Conservation (phyloP, 2,113 vertebrate species). For the Misgurnus anguillicaudatus region DNA sequence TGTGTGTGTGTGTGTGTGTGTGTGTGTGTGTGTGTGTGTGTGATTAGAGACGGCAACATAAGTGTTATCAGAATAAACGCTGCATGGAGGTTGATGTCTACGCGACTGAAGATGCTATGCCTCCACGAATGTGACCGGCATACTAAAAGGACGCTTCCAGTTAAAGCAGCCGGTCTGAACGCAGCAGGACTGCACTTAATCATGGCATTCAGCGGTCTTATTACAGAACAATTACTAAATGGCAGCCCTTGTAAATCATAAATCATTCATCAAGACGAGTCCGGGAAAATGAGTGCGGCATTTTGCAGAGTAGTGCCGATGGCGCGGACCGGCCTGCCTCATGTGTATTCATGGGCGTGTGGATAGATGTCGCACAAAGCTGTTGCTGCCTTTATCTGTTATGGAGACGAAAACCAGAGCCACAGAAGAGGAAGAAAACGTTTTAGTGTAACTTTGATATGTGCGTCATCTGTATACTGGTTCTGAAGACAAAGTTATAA, state of each 20-base stretch:
- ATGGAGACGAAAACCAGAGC: background rate
- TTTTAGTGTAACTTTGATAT: background rate
- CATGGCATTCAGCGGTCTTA: conserved; percentile 70
- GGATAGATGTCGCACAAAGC: conserved; percentile 10
- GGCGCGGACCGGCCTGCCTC: conserved; percentile 30
- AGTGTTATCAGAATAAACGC: conserved; percentile 30
- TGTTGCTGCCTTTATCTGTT: conserved; percentile 23
- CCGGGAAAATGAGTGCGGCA: conserved; percentile 46
- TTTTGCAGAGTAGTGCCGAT: conserved; percentile 41
- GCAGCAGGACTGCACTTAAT: conserved; percentile 68
- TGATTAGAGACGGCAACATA: conserved; percentile 14
- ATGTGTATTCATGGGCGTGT: conserved; percentile 51
- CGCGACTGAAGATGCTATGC: conserved; percentile 27
- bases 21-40: background rate
- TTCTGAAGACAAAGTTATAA: background rate
- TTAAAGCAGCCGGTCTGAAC: conserved; percentile 68
- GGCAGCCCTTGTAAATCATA: conserved; percentile 73
- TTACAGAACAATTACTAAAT: conserved; percentile 76
- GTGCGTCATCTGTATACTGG: background rate
- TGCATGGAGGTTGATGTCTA: conserved; percentile 41
- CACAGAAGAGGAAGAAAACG: background rate
- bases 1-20: background rate
- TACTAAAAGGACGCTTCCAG: conserved; percentile 69
- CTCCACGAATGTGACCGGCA: conserved; percentile 62
- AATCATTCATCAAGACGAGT: conserved; percentile 70